Base-by-base conservation (phyloP, 2,797 vertebrate species). In the Sternotherus odoratus region DNA sequence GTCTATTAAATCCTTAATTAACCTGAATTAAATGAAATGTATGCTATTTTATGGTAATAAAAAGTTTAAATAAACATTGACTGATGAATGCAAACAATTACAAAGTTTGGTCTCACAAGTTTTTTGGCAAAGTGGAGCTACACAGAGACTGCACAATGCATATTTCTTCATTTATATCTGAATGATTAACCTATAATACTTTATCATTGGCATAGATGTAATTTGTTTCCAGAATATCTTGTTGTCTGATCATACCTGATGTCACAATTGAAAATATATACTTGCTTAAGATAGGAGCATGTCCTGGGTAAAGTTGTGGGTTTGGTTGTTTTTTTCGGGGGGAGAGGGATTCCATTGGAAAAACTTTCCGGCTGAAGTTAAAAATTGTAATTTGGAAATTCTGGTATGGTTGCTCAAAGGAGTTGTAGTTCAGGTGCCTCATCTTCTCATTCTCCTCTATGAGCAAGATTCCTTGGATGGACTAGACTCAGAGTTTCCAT, bases 1-100 rank as follows among this genome's bases (percentile, higher is more conserved):
- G 89, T 92, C 81, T 83, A 39, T 69, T 88, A 13, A 80, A 87
- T 6, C 54, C 79, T 56, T 81, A 79, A 81, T 94, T 85, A 91
- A 88, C 10, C 89, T 74, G 26, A 83, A 82, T 69, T 81, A 89
- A 88, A 88, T 49, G 4, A 74, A 85, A 85, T 11, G 8, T 72
- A 15, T 33, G 56, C 11, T 2, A 53, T 89, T 92, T 89, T 23
- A 69, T 79, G 82, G 77, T 88, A 91, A 83, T 11, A n/a, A 3
- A 66, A 60, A 79, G 17, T 51, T 93, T 82, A 79, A 72, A 72
- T 26, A 54, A 87, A n/a, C 17, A 1, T 6, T 88, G 79, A 28
- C 36, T 48, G 79, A 24, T 5, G 12, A 17, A 48, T 16, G 30
- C 50, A 81, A 91, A 56, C 28, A 91, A 24, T 46, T 92, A 7